These are phyloP conservation scores for Drosophila orosa DNA, from an alignment of 1,140 invertebrate genomes.

Conservation along the genomic window DNA sequence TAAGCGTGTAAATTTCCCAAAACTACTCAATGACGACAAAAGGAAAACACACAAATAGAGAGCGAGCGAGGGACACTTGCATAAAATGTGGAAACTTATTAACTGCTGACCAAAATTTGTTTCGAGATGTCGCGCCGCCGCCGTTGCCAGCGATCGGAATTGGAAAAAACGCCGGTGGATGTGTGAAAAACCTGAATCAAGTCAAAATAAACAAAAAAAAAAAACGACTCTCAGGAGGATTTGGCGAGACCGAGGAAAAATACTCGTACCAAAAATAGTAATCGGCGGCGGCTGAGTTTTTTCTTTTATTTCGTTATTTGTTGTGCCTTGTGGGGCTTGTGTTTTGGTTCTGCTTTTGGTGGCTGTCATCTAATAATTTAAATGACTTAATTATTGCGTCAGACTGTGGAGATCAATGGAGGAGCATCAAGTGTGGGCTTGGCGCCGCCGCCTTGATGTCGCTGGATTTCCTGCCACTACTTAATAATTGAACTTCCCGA, in stretches of 20 bases:
- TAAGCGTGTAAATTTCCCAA: constrained; percentile 73
- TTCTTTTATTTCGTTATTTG: constrained; percentile 11
- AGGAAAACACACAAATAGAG: constrained; percentile 25
- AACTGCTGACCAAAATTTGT: constrained; percentile 63
- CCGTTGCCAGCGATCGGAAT: constrained; percentile 20
- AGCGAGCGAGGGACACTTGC: constrained; percentile 60
- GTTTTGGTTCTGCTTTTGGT: constrained; percentile 58
- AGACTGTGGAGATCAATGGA: constrained; percentile 63
- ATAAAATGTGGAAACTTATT: constrained; percentile 82
- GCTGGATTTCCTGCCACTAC: constrained; percentile 65
- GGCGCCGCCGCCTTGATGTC: constrained; percentile 59
- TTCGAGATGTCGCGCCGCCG: constrained; percentile 34
- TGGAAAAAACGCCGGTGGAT: constrained; percentile 70
- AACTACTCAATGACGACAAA: constrained; percentile 49
- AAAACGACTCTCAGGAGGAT: constrained; percentile 66
- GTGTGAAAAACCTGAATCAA: constrained; percentile 75
- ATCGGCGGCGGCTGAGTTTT: constrained; percentile 23
- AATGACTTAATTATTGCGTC: constrained; percentile 83
- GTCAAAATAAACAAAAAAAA: constrained; percentile 50
- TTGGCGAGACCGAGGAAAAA: constrained; percentile 65
- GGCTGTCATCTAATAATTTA: constrained; percentile 79
- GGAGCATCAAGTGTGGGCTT: constrained; percentile 58
- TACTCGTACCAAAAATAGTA: constrained; percentile 64
- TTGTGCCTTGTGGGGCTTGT: constrained; percentile 9
- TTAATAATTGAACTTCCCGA: constrained; percentile 35